A percentile compares a stretch with the other conserved stretches of the same genome.
Evolutionary conservation across 2,888 invertebrate genomes (phyloP).

Genomic region (Acronicta leporina): DNA sequence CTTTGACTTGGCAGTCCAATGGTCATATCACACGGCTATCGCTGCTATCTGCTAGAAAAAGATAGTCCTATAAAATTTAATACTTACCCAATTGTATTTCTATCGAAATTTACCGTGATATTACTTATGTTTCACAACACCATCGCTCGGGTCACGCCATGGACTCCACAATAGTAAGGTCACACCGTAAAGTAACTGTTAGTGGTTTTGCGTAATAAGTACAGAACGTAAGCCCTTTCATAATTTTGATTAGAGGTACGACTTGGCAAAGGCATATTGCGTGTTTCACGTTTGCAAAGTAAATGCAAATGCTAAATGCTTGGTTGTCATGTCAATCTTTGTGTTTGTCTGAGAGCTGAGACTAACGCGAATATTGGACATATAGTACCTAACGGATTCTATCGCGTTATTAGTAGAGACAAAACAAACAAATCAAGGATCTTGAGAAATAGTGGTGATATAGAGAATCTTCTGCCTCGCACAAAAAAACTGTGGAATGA

Average conservation of each 20-base stretch:
- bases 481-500: no score
- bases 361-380: no score
- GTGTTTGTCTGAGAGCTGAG: no score
- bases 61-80: no score
- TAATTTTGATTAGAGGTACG: constrained; percentile 19
- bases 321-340: neutral
- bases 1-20: no score
- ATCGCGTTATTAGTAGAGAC: no score
- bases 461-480: no score
- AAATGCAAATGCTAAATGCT: neutral
- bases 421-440: no score
- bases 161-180: constrained; percentile 35
- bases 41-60: no score
- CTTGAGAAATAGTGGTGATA: no score
- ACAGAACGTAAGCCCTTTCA: constrained; percentile 9
- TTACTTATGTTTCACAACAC: constrained; percentile 44
- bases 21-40: no score
- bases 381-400: no score
- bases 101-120: constrained; percentile 9
- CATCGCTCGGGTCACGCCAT: constrained; percentile 33
- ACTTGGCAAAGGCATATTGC: constrained; percentile 21
- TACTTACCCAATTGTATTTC: neutral
- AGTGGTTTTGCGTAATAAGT: constrained; percentile 27
- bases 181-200: constrained; percentile 25
- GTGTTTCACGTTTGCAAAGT: neutral